Conservation (phyloP, 2,797 vertebrate genomes). For the Holocentrus rufus region DNA sequence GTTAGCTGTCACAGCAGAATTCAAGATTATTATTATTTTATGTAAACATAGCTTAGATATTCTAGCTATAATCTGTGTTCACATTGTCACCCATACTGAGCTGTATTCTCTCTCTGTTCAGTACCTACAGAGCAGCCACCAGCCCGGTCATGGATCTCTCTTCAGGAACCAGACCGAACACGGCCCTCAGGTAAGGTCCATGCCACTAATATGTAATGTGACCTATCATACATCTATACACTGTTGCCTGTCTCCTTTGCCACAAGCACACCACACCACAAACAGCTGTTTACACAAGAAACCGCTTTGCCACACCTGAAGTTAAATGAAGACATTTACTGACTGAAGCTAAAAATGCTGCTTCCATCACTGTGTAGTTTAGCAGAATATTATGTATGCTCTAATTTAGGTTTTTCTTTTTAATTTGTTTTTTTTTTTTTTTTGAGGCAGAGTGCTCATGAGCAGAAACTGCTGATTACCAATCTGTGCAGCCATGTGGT, state of each 20-base stretch:
- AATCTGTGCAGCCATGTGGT: too few relatives aligned
- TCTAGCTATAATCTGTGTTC: background rate
- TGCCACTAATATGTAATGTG: background rate
- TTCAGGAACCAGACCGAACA: slow-evolving; percentile 93
- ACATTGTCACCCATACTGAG: background rate
- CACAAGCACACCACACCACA: background rate
- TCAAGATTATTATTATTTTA: background rate
- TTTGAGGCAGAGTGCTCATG: too few relatives aligned
- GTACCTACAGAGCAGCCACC: slow-evolving; percentile 95
- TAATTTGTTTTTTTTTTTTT: too few relatives aligned
- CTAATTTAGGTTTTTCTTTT: too few relatives aligned
- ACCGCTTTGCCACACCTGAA: background rate
- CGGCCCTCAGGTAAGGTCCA: slow-evolving; percentile 86
- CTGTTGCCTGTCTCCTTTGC: background rate
- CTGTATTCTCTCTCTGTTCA: slow-evolving; percentile 66
- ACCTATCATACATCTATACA: background rate
- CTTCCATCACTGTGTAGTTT: background rate
- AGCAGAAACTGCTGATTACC: too few relatives aligned
- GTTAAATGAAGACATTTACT: background rate
- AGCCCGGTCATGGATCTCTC: slow-evolving; percentile 95
- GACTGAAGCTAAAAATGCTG: background rate
- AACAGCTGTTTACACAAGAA: background rate
- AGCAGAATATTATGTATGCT: too few relatives aligned
- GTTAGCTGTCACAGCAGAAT: too few relatives aligned
- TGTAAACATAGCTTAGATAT: background rate